Base-by-base conservation (phyloP, 1,140 invertebrate species). In the Formica exsecta region DNA sequence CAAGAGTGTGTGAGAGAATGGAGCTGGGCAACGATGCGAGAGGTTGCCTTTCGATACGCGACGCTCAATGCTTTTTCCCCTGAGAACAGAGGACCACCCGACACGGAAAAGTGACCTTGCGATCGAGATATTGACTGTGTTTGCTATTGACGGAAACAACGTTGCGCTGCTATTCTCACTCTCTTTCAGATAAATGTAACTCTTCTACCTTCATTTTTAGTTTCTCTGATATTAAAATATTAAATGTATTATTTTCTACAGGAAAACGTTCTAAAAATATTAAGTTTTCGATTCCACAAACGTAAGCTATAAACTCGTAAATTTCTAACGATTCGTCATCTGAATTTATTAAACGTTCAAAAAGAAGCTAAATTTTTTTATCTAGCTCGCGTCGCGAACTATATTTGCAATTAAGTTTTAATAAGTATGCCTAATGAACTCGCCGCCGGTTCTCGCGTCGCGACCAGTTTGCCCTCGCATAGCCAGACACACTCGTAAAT, bases 1-100 rank as follows among this genome's bases (percentile, higher is more conserved):
- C 51, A 48, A n/a, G 38, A 32, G 65, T 71, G 65, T 74, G 41
- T 29, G 54, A 66, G 9, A 65, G 80, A 77, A 51, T 29, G 11
- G 66, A 32, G 25, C 51, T 83, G 87, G 44, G 65, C 89, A 87
- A 71, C 25, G 88, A 89, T 84, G 89, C 89, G 89, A 83, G 65
- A 77, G 66, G 77, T 66, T 83, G 85, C 84, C 70, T 81, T 77
- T 87, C 81, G 86, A 90, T 90, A 86, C 81, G 79, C 79, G 86
- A 90, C 59, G 61, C 70, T 71, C 81, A 59, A 90, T 90, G 86
- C 85, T 87, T 90, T 90, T 86, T 88, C 89, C 77, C 77, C 85
- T 83, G 89, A 59, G 29, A 90, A 51, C 65, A 64, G 75, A 36
- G 70, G 41, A 74, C 64, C 59, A 48, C n/a, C 62, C 36, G 36